Evolutionary conservation across 2,797 vertebrate genomes (phyloP).

Genomic region (Lutjanus campechanus): DNA sequence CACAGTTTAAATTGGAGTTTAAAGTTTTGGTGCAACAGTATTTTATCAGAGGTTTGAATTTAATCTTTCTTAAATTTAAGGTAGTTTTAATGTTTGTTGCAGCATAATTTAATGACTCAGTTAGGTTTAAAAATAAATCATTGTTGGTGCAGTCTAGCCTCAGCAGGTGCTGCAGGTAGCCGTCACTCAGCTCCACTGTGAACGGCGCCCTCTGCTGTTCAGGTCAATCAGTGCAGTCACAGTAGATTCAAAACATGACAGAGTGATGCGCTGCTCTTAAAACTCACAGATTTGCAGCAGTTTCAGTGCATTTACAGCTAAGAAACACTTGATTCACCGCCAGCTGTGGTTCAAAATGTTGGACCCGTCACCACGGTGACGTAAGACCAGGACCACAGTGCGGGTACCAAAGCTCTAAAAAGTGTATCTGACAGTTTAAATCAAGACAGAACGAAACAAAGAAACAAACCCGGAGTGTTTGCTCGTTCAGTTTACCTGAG

Average conservation of each 20-base stretch:
- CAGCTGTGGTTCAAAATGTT: not conserved
- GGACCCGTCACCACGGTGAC: conserved; percentile 27
- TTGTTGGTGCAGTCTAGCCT: not conserved
- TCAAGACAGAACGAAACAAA: not conserved
- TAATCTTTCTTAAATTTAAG: no score
- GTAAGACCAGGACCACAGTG: conserved; percentile 3
- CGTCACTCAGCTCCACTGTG: not conserved
- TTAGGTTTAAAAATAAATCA: no score
- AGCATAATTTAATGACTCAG: no score
- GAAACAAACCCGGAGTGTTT: not conserved
- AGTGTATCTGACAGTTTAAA: not conserved
- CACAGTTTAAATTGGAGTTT: no score
- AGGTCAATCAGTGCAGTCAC: not conserved
- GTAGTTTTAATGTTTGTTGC: no score
- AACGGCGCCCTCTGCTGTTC: conserved; percentile 12
- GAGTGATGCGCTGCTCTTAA: not conserved
- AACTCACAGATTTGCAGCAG: conserved; percentile 4
- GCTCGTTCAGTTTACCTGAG: not conserved
- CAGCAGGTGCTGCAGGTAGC: not conserved
- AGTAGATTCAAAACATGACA: not conserved
- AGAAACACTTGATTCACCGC: conserved; percentile 25
- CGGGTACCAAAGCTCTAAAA: not conserved
- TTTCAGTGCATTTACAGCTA: conserved; percentile 12
- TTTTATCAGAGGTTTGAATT: no score
- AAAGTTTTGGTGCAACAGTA: no score